Evolutionary conservation across 2,797 vertebrate species (phyloP), one percentile per base, ranked within the genome.

Genomic region (Odontamblyopus rebecca): DNA sequence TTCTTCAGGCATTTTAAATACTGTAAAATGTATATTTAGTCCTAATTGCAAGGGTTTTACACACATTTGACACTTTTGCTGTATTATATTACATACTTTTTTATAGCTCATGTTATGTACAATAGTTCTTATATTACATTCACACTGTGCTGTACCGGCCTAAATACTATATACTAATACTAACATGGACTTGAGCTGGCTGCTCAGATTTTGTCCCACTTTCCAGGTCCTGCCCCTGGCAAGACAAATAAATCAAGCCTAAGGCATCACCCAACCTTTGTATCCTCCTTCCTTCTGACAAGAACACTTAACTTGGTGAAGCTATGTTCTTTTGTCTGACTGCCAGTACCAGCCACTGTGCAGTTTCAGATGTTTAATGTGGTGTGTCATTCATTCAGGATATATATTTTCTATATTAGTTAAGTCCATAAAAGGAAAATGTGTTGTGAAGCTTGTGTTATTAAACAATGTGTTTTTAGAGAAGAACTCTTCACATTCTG

Each of bases 221-320:
- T 74, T 74, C 64, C 74, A 77, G 85, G 82, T 88, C 79, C 48
- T 6, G 80, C 79, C 85, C 88, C 88, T 89, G 79, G 79, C 87
- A 84, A 80, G 76, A 54, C 80, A 77, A 66, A 92, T 91, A 89
- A 90, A 86, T 89, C 85, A 81, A 84, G 89, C 91, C 89, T 67
- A 54, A 84, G 90, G 93, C 89, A 78, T 82, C 35, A 50, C 61
- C 70, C 82, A 80, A 79, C 85, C 81, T 87, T 91, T 79, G 68
- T 67, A 77, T 84, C 69, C 68, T 80, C 73, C 74, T 56, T 86
- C 78, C 71, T 81, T 63, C 75, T 83, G 88, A 84, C 82, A 84
- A 83, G 70, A 75, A 88, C 81, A 74, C 74, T 77, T 87, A 65
- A 88, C 82, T 86, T 80, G n/a, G 74, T 78, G 67, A 79, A 56